Percentiles rank a stretch among this genome's conserved stretches.
phyloP scores from a whole-genome alignment of 2,113 vertebrate genomes.

The Brachyistius frenatus region DNA sequence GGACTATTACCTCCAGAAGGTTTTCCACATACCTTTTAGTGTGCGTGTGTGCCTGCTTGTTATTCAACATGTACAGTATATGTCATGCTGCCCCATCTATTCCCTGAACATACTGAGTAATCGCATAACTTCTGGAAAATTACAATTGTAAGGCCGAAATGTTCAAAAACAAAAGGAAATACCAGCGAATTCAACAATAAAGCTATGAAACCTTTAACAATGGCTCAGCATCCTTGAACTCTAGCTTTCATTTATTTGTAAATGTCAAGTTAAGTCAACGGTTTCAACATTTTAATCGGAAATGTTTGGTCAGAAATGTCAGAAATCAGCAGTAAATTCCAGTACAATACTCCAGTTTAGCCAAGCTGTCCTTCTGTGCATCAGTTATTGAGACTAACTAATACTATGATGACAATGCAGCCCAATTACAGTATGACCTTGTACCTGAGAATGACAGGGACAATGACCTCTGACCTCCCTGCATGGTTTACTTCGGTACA shows the following conservation, averaged over 20 bases:
- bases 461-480: constrained; percentile 61
- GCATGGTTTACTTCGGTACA: constrained; percentile 3
- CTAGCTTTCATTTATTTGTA: constrained; percentile 33
- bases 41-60: constrained; percentile 56
- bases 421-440: constrained; percentile 41
- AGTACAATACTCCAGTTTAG: neutral
- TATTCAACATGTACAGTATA: constrained; percentile 40
- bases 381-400: constrained; percentile 15
- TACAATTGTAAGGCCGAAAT: constrained; percentile 40
- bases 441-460: constrained; percentile 20
- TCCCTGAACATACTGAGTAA: constrained; percentile 40
- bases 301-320: constrained; percentile 22
- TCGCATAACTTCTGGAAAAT: constrained; percentile 69
- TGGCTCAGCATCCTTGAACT: constrained; percentile 48
- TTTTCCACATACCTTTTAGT: constrained; percentile 75
- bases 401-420: neutral
- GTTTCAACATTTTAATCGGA: constrained; percentile 5
- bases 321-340: constrained; percentile 1
- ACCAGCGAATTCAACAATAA: constrained; percentile 44
- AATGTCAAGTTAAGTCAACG: constrained; percentile 25
- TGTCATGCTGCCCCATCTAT: constrained; percentile 25
- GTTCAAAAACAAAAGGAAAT: constrained; percentile 70
- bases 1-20: constrained; percentile 74
- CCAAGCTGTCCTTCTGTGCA: neutral
- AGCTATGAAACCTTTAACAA: constrained; percentile 55